Base-by-base conservation (phyloP, 1,140 invertebrate genomes). In the Drosophila asahinai region DNA sequence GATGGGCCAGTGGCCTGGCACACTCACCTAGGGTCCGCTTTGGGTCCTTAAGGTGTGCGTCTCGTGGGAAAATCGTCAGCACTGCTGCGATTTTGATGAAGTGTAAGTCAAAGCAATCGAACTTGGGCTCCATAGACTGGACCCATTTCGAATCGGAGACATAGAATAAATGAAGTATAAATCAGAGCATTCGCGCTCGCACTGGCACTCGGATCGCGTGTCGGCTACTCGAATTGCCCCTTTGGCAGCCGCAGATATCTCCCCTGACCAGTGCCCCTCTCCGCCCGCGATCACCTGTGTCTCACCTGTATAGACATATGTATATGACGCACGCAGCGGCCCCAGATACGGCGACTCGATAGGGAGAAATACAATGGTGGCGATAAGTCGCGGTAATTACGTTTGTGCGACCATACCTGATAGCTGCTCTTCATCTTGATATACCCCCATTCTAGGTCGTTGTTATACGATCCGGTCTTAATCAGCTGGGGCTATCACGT, bases 111-210 rank as follows among this genome's bases (percentile, higher is more conserved):
- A 19, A 76, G 72, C 38, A 36, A 15, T 45, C 48, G 25, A n/a
- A 7, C 11, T 19, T 33, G 51, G 51, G 11, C 27, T 54, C 54
- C 54, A 9, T 11, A 55, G 14, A 38, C 54, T n/a, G 54, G 54
- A 55, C 19, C 33, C 54, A 55, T 55, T 14, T 22, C 54, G 19
- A 22, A 8, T 22, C 33, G 22, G 33, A 19, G 19, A 38, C 38
- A 36, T 40, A 11, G n/a, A 40, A 30, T 49, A 49, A 57, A 17
- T 83, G 81, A 83, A 83, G 70, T 83, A 63, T 76, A 83, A 83
- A 83, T 76, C 81, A 83, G 49, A 80, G 81, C 66, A 68, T 15
- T 66, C 47, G 64, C 27, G 61, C 43, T 6, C 58, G 65, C 58
- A 49, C 43, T 45, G 45, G 22, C 64, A 61, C 33, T 47, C 33